Base-by-base conservation (phyloP, 2,888 invertebrate species). In the Ochropleura leucogaster region DNA sequence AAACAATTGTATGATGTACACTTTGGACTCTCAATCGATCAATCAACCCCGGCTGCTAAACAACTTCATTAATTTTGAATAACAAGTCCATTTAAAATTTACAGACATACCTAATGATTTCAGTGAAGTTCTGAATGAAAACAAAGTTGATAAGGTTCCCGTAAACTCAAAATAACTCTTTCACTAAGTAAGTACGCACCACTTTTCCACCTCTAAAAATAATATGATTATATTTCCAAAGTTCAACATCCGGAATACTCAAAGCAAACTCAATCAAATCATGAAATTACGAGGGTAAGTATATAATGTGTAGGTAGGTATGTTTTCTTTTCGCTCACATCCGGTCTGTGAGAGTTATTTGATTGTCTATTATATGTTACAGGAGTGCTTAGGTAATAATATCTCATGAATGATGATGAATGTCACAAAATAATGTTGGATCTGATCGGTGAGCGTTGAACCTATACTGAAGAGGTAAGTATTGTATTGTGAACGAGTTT, bases 241-340 rank as follows among this genome's bases (percentile, higher is more conserved):
- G 66, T 83, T 66, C 57, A 77, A 70, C 47, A 66, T 40, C 53
- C 49, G 55, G n/a, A 57, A 66, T 62, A 65, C 57, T 53, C 77
- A 65, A 76, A 67, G 51, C 44, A 65, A 79, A 77, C 68, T 83
- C 79, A 69, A 82, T 77, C 66, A 78, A 79, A 82, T 77, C 65
- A 82, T n/a, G 20, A 55, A 81, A 65, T 63, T 63, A 59, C 62
- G 53, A 59, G 42, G 10, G 53, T 59, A 44, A 40, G 30, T 42
- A 68, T 20, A 51, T 77, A 57, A 59, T 20, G 65, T 51, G 40
- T 20, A 79, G 18, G 18, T 46, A 68, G 14, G n/a, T n/a, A 47
- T 73, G 60, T 55, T 47, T 80, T 73, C 14, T 20, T 47, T 62
- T 46, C 30, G 4, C 55, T 55, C 44, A n/a, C 65, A 63, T 66